These are phyloP conservation scores for Philaethria dido DNA, from an alignment of 2,888 invertebrate species.

Conservation along the genomic window DNA sequence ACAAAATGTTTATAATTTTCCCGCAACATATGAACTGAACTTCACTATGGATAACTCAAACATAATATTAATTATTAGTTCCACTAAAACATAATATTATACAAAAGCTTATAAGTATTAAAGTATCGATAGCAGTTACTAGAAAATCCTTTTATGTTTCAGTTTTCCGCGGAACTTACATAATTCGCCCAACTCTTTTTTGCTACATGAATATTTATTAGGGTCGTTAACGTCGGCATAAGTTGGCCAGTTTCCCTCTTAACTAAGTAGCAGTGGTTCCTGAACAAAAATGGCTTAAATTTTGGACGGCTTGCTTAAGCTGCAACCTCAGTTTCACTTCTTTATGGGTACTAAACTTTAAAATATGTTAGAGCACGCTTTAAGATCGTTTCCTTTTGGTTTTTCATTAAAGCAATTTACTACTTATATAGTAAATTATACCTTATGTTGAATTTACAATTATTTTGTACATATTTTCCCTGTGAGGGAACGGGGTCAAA, in stretches of 20 bases:
- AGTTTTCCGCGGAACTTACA: constrained; percentile 21
- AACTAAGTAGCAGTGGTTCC: constrained; percentile 30
- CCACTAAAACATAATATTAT: background rate
- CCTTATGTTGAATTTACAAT: too few species aligned
- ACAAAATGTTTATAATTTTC: background rate
- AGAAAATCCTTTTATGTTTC: constrained; percentile 11
- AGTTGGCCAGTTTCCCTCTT: constrained; percentile 32
- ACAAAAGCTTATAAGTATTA: constrained; percentile 4
- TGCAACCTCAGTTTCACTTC: constrained; percentile 27
- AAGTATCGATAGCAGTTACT: constrained; percentile 17
- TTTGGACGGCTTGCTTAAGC: constrained; percentile 28
- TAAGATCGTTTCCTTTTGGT: background rate
- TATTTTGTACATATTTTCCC: too few species aligned
- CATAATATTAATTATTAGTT: background rate
- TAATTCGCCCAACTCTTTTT: constrained; percentile 27
- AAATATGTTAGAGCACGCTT: constrained; percentile 12
- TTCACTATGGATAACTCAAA: background rate
- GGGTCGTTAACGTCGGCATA: constrained; percentile 36
- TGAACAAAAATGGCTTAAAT: constrained; percentile 31
- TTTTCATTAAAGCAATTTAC: constrained; percentile 9
- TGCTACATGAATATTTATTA: constrained; percentile 39
- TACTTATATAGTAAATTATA: too few species aligned
- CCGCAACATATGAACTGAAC: background rate
- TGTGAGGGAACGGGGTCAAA: too few species aligned
- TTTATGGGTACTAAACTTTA: constrained; percentile 26